phyloP scores from a whole-genome alignment of 2,888 invertebrate species.

The Penaeus monodon region DNA sequence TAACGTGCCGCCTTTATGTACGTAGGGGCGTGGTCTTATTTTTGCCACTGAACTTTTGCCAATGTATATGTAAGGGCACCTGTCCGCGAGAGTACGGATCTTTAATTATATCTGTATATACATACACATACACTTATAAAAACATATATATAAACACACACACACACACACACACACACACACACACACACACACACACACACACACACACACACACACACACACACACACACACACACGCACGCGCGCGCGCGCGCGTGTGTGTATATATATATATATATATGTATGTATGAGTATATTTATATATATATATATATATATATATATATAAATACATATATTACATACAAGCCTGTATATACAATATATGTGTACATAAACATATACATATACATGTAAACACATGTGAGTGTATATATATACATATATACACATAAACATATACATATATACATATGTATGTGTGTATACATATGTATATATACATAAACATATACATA shows the following conservation, averaged over 20 bases:
- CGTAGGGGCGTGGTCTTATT: not conserved
- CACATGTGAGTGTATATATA: too few relatives aligned
- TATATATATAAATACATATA: slow-evolving; percentile 9
- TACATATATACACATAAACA: too few relatives aligned
- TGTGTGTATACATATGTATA: too few relatives aligned
- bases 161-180: not conserved
- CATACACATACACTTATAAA: not conserved
- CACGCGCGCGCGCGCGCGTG: not conserved
- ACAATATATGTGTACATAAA: not conserved
- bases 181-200: not conserved
- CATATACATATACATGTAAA: not conserved
- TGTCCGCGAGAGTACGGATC: not conserved
- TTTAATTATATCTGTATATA: not conserved
- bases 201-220: too few relatives aligned
- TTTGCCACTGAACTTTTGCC: too few relatives aligned
- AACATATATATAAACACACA: not conserved
- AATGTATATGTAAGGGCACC: not conserved
- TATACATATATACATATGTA: too few relatives aligned
- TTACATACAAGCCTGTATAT: not conserved
- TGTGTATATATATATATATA: not conserved
- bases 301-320: slow-evolving; percentile 13
- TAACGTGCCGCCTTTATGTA: not conserved
- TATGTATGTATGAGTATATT: not conserved
- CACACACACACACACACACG: too few relatives aligned
- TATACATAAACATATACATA: too few relatives aligned